phyloP scores from a whole-genome alignment of 2,888 invertebrate genomes.

The Galerucella pusilla region DNA sequence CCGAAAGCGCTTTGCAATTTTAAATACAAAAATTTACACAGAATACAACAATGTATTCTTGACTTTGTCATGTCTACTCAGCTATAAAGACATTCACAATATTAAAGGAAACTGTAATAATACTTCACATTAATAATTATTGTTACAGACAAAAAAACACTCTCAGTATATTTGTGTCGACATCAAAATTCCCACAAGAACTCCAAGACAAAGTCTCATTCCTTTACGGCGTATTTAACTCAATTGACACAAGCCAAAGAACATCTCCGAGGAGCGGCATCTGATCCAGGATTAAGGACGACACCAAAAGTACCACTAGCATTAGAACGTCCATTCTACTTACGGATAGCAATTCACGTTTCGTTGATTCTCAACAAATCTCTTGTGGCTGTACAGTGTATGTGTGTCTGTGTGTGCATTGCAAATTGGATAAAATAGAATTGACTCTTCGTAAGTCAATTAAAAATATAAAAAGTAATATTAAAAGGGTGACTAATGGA shows the following conservation, averaged over 20 bases:
- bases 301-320: slow-evolving; percentile 29
- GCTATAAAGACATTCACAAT: too few relatives aligned
- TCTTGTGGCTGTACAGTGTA: slow-evolving; percentile 18
- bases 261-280: slow-evolving; percentile 23
- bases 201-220: slow-evolving; percentile 10
- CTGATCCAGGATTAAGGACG: slow-evolving; percentile 26
- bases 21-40: too few relatives aligned
- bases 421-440: slow-evolving; percentile 10
- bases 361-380: slow-evolving; percentile 24
- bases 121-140: too few relatives aligned
- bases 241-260: slow-evolving; percentile 37
- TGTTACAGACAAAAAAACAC: neutral
- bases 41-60: too few relatives aligned
- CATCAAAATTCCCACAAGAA: slow-evolving; percentile 12
- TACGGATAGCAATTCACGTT: slow-evolving; percentile 30
- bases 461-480: neutral
- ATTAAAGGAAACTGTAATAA: too few relatives aligned
- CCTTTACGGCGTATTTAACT: slow-evolving; percentile 31
- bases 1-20: too few relatives aligned
- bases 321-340: slow-evolving; percentile 27
- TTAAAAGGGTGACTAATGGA: too few relatives aligned
- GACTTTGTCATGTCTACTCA: too few relatives aligned
- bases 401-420: slow-evolving; percentile 14
- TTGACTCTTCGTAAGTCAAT: neutral
- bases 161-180: slow-evolving; percentile 4